Base-by-base conservation (phyloP, 2,113 vertebrate species). In the Gymnobelideus leadbeateri region DNA sequence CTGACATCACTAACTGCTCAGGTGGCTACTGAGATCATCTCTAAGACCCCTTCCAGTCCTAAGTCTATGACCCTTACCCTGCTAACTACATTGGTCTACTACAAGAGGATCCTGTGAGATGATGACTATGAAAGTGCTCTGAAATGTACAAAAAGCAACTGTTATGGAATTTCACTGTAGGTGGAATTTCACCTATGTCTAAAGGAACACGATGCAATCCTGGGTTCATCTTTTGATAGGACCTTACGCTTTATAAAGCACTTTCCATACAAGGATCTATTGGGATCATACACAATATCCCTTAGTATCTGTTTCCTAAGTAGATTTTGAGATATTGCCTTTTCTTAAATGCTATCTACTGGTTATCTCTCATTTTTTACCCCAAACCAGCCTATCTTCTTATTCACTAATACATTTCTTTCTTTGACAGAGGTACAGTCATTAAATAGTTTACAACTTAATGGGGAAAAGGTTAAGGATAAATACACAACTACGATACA, bases 401-500 rank as follows among this genome's bases (percentile, higher is more conserved):
- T 28, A 12, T 37, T 37, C 68, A 77, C 16, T 77, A 5, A 6
- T n/a, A n/a, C n/a, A 0, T 77, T 21, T 77, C 11, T 77, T 77
- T n/a, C 16, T 77, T 43, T 19, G 37, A 21, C 31, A 77, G 37
- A 77, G 68, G 19, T n/a, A 6, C 24, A 77, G 14, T n/a, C 19
- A 1, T 68, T 77, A 77, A n/a, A n/a, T n/a, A 43, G 68, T n/a
- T 93, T 90, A 94, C 23, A 91, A 49, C 51, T 37, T 77, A 93
- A 19, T 89, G 53, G 89, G 37, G 23, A 54, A 54, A 95, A 37
- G 89, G 43, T 8, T 3, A 94, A 94, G 11, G 37, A 77, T n/a
- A 95, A 77, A 10, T 23, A 90, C 6, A 10, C 37, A 93, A 68
- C 77, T 93, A 91, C 55, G 91, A 95, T 68, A 55, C 28, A 51